Evolutionary conservation across 1,140 invertebrate species (phyloP).

Genomic region (Hyposmocoma kahamanoa): DNA sequence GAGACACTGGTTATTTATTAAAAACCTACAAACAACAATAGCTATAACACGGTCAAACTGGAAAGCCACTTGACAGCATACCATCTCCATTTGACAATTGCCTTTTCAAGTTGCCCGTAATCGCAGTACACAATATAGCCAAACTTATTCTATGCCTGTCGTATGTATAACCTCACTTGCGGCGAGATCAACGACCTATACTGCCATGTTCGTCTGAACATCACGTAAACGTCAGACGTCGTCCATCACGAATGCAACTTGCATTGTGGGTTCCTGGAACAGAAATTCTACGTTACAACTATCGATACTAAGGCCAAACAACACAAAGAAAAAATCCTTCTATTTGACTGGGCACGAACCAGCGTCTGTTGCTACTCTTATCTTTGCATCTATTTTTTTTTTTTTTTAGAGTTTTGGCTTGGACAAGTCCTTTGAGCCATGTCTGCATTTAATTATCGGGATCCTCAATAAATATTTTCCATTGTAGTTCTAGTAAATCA

Average conservation of each 20-base stretch:
- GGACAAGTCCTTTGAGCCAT: too few relatives aligned
- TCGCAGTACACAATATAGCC: not conserved
- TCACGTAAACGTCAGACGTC: slow-evolving; percentile 54
- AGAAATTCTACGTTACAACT: too few relatives aligned
- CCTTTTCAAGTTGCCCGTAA: not conserved
- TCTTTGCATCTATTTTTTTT: too few relatives aligned
- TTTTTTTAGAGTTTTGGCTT: too few relatives aligned
- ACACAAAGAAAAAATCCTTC: too few relatives aligned
- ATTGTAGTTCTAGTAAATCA: too few relatives aligned
- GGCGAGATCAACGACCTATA: not conserved
- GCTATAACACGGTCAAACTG: slow-evolving; percentile 12
- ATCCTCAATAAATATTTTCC: too few relatives aligned
- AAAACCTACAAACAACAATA: slow-evolving; percentile 43
- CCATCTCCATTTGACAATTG: not conserved
- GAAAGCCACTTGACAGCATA: not conserved
- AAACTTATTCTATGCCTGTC: not conserved
- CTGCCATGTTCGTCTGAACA: slow-evolving; percentile 11
- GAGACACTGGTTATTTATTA: slow-evolving; percentile 18
- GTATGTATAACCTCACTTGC: slow-evolving; percentile 19
- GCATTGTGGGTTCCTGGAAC: slow-evolving; percentile 66
- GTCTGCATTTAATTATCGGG: too few relatives aligned
- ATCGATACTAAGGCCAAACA: too few relatives aligned
- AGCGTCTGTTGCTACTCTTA: too few relatives aligned
- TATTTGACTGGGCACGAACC: too few relatives aligned
- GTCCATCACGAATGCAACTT: slow-evolving; percentile 68